Conservation (phyloP, 2,797 vertebrate species). For the Ceryle rudis region DNA sequence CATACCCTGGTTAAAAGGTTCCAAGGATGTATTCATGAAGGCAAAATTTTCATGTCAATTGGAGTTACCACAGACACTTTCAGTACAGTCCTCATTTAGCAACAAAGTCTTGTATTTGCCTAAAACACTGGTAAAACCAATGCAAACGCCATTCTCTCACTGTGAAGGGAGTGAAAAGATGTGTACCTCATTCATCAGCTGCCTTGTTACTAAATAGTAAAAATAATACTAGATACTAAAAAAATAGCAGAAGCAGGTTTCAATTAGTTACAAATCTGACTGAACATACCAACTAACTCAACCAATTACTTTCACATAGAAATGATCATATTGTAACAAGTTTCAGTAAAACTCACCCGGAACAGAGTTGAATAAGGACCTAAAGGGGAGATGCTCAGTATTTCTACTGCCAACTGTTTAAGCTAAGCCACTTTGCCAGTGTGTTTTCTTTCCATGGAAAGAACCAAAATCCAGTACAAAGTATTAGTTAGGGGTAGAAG, state of each 20-base stretch:
- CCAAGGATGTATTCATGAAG: not conserved
- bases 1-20: not conserved
- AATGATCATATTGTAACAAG: not conserved
- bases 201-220: not conserved
- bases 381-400: not conserved
- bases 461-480: not conserved
- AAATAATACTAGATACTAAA: not conserved
- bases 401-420: not conserved
- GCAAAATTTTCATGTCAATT: not conserved
- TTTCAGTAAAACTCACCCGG: constrained; percentile 14
- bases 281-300: not conserved
- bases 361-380: not conserved
- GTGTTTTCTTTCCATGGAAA: constrained; percentile 24
- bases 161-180: not conserved
- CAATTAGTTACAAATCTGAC: not conserved
- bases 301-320: not conserved
- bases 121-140: not conserved
- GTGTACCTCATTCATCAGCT: not conserved
- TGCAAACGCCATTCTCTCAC: not conserved
- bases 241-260: not conserved
- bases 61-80: not conserved
- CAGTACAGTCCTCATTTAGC: not conserved
- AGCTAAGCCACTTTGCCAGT: not conserved
- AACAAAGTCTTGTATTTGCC: not conserved
- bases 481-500: not conserved